Evolutionary conservation across 2,888 invertebrate genomes (phyloP), one percentile per base, ranked within the genome.

Genomic region (Coelinius sp.): DNA sequence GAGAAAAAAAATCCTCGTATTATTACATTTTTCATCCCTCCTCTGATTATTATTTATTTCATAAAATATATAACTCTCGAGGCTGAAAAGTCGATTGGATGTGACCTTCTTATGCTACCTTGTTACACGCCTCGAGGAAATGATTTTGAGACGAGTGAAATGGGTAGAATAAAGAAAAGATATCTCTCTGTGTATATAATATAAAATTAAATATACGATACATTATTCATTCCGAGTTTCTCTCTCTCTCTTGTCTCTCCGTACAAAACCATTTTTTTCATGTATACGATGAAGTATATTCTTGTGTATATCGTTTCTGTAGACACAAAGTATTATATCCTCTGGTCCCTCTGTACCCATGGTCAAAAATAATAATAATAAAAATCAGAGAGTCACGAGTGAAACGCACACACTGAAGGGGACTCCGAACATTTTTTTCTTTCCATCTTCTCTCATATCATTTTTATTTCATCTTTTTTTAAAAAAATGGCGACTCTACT

Each of bases 141-240:
- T 31, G n/a, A 59, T 59, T 59, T 59, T 20, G 31, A 46, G 65
- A 38, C 10, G 53, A 73, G 70, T 62, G 71, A 74, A 73, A 70
- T 20, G 41, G 49, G 14, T 64, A 68, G 27, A 31, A 56, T 56
- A 27, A 56, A 56, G 66, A 14, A 65, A 64, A 71, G 62, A 20
- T 22, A 52, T 52, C 20, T 24, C 20, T 49, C 27, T 56, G n/a
- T 59, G 17, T 74, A 70, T 72, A 77, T 62, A 69, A 70, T 73
- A 83, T 85, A 80, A 82, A 84, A 87, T 87, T 87, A 87, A 86
- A 86, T 87, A 87, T 87, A 87, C 87, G 85, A 87, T 87, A 87
- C 87, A 87, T 87, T 87, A 87, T 87, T 87, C 87, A 87, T 87
- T 87, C 86, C 83, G 85, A 87, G 84, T 85, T 87, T 85, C 86